Conservation (phyloP, 2,888 invertebrate species). For the Drosophila acutilabella region DNA sequence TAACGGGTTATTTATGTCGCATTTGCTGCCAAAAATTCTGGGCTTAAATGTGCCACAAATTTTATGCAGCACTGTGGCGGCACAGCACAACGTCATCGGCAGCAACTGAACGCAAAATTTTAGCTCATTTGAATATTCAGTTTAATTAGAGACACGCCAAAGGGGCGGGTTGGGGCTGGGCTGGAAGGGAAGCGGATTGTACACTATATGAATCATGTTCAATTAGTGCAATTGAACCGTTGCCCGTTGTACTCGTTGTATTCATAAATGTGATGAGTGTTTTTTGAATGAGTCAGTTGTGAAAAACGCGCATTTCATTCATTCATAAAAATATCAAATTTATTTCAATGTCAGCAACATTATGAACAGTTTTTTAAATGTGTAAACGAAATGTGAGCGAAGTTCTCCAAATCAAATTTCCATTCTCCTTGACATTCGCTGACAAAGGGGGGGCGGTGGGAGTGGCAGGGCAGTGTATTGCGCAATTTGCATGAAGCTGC, state of each 20-base stretch:
- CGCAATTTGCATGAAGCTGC: constrained; percentile 50
- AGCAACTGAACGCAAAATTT: constrained; percentile 27
- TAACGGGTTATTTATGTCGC: constrained; percentile 43
- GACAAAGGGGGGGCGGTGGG: not conserved
- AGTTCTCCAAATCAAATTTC: constrained; percentile 7
- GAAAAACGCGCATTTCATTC: constrained; percentile 28
- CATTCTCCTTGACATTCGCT: constrained; percentile 3
- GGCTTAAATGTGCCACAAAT: constrained; percentile 57
- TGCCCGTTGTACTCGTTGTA: constrained; percentile 9
- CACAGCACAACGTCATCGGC: constrained; percentile 12
- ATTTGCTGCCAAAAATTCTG: constrained; percentile 49
- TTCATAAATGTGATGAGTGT: constrained; percentile 33
- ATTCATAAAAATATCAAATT: constrained; percentile 49
- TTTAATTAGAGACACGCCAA: constrained; percentile 67
- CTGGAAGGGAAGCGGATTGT: not conserved
- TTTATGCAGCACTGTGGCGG: constrained; percentile 39
- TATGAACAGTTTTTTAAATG: constrained; percentile 2
- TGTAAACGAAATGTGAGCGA: constrained; percentile 8
- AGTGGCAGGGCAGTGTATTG: constrained; percentile 8
- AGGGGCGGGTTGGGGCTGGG: not conserved
- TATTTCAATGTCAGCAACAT: constrained; percentile 23
- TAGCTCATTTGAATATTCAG: constrained; percentile 61
- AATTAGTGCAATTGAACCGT: constrained; percentile 71
- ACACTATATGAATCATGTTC: constrained; percentile 67
- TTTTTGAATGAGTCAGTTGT: constrained; percentile 27